Percentiles rank a stretch among this genome's conserved stretches.
These are phyloP conservation scores for Metopolophium dirhodum DNA, from an alignment of 1,140 invertebrate species.

Conservation along the genomic window DNA sequence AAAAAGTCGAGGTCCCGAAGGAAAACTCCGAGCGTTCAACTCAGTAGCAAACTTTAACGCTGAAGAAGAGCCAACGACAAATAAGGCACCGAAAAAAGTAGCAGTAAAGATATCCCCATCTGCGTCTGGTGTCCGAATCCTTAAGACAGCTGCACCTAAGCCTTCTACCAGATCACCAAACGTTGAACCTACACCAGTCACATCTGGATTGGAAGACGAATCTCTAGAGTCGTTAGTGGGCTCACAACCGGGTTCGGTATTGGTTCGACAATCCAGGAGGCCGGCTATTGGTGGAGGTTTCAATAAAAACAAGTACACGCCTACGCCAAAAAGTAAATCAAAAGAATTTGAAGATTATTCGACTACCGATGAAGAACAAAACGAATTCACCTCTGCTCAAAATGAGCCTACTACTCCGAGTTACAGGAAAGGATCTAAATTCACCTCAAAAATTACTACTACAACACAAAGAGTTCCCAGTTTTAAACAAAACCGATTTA, in stretches of 20 bases:
- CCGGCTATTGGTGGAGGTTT: conserved; percentile 60
- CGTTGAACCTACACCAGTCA: conserved; percentile 58
- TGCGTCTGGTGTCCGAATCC: conserved; percentile 67
- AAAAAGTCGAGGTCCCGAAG: conserved; percentile 60
- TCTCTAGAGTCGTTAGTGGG: conserved; percentile 61
- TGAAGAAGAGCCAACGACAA: conserved; percentile 81
- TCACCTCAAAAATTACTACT: conserved; percentile 47
- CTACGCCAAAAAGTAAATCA: conserved; percentile 54
- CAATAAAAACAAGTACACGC: conserved; percentile 50
- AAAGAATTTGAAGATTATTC: conserved; percentile 52
- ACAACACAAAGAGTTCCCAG: conserved; percentile 53
- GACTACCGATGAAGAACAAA: conserved; percentile 35
- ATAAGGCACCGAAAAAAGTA: conserved; percentile 86
- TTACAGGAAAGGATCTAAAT: conserved; percentile 46
- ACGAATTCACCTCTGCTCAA: conserved; percentile 22
- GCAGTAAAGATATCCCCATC: conserved; percentile 82
- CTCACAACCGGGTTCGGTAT: conserved; percentile 62
- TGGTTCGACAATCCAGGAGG: conserved; percentile 67
- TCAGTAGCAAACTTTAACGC: conserved; percentile 83
- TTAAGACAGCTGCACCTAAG: conserved; percentile 74
- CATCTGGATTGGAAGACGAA: conserved; percentile 63
- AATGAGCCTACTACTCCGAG: conserved; percentile 46
- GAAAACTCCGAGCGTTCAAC: conserved; percentile 77
- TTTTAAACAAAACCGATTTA: conserved; percentile 64
- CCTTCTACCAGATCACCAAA: conserved; percentile 60